A percentile compares a stretch with the other conserved stretches of the same genome.
phyloP scores from a whole-genome alignment of 2,113 vertebrate genomes.

The Spilogale gracilis region DNA sequence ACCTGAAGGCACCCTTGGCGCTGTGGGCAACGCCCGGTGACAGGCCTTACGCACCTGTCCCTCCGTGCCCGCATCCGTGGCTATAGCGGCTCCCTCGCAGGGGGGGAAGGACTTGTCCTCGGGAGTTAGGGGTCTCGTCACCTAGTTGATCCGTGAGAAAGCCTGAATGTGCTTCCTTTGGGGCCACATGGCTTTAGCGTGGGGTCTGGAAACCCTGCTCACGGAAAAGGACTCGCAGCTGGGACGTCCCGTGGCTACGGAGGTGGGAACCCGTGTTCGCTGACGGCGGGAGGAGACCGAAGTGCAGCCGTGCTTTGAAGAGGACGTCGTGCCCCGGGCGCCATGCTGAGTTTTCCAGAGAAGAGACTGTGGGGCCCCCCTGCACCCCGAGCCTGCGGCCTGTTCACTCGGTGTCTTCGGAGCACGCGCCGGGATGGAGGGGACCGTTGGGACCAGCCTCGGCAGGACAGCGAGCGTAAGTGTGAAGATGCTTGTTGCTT shows the following conservation, averaged over 20 bases:
- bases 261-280: rapidly evolving
- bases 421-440: rapidly evolving
- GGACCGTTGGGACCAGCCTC: rapidly evolving
- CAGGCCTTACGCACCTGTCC: rapidly evolving
- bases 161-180: rapidly evolving
- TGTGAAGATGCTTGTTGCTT: rapidly evolving
- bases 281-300: rapidly evolving
- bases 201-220: background rate
- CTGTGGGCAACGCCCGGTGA: rapidly evolving
- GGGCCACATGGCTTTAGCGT: rapidly evolving
- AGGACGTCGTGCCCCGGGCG: rapidly evolving
- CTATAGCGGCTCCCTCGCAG: rapidly evolving
- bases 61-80: rapidly evolving
- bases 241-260: rapidly evolving
- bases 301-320: rapidly evolving
- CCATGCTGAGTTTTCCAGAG: rapidly evolving
- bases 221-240: rapidly evolving
- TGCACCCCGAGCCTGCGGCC: rapidly evolving
- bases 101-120: background rate
- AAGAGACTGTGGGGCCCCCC: background rate
- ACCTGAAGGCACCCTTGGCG: rapidly evolving
- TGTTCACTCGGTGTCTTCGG: rapidly evolving
- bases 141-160: rapidly evolving
- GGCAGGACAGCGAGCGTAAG: rapidly evolving
- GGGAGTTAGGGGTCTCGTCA: rapidly evolving